These are phyloP conservation scores for Atopsyche davidsoni DNA, from an alignment of 1,140 invertebrate genomes.

Conservation along the genomic window DNA sequence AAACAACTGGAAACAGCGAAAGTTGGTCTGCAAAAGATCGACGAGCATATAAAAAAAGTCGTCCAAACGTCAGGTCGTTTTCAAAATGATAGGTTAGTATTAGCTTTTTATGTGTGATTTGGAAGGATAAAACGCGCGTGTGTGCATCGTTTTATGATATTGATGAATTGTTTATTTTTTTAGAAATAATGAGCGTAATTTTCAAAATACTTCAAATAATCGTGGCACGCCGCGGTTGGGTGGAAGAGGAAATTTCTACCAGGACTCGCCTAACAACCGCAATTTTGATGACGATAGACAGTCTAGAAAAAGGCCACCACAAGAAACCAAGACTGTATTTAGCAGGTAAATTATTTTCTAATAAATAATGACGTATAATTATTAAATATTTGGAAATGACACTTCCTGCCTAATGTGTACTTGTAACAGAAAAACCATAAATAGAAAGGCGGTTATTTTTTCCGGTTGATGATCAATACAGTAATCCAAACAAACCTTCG, in stretches of 20 bases:
- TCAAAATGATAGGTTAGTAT: conserved; percentile 43
- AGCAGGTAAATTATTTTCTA: conserved; percentile 37
- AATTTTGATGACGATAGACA: conserved; percentile 38
- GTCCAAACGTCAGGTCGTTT: conserved; percentile 44
- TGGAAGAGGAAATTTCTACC: conserved; percentile 34
- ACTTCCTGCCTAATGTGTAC: too few species aligned
- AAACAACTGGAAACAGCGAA: conserved; percentile 44
- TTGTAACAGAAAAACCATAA: too few species aligned
- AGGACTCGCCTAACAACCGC: conserved; percentile 34
- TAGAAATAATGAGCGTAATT: conserved; percentile 32
- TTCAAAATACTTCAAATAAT: conserved; percentile 38
- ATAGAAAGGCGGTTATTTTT: too few species aligned
- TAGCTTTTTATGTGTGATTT: conserved; percentile 15
- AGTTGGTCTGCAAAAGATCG: conserved; percentile 45
- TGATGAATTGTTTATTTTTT: conserved; percentile 18
- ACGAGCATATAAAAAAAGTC: conserved; percentile 48
- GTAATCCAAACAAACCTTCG: too few species aligned
- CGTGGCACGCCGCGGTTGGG: conserved; percentile 36
- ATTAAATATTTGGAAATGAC: too few species aligned
- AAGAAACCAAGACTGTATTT: conserved; percentile 48
- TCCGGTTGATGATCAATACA: too few species aligned
- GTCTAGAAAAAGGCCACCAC: conserved; percentile 42
- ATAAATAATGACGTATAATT: neutral
- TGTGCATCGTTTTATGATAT: conserved; percentile 6
- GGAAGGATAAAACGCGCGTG: conserved; percentile 7